phyloP scores from a whole-genome alignment of 64 coral and sea anemone genomes.

The Porites lutea region DNA sequence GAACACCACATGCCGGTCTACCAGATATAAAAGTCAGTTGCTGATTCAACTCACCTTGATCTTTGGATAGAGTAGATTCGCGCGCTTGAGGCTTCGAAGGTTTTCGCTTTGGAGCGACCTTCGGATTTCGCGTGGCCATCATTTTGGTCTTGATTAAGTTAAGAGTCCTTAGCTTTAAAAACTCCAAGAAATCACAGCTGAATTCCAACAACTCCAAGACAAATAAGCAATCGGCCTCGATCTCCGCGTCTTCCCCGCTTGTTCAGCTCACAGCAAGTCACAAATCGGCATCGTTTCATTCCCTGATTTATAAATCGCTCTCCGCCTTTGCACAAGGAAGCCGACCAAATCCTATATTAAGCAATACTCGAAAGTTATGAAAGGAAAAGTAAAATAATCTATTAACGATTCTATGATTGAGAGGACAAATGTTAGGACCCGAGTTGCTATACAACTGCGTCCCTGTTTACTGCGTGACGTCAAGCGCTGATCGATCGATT shows the following conservation, averaged over 20 bases:
- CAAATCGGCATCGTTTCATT: neutral
- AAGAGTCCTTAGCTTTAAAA: neutral
- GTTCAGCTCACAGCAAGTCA: no score
- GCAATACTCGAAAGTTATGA: constrained; percentile 6
- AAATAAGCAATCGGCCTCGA: constrained; percentile 8
- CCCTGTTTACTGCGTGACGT: constrained; percentile 73
- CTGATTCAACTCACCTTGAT: constrained; percentile 50
- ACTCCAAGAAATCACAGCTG: neutral
- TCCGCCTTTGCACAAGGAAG: neutral
- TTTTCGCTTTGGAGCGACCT: constrained; percentile 69
- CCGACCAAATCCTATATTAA: neutral
- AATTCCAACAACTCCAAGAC: constrained; percentile 50
- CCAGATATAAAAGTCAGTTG: neutral
- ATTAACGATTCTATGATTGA: neutral
- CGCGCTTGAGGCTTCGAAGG: constrained; percentile 27
- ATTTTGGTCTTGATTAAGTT: constrained; percentile 43
- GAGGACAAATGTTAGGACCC: neutral
- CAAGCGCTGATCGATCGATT: constrained; percentile 4
- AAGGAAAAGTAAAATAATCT: neutral
- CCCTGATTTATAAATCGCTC: neutral
- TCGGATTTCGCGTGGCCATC: constrained; percentile 86
- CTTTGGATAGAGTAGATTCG: constrained; percentile 51
- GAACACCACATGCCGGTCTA: neutral
- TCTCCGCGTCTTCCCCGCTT: no score
- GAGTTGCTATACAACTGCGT: constrained; percentile 65